Evolutionary conservation across 1,140 invertebrate species (phyloP).

Genomic region (Pogonomyrmex californicus): DNA sequence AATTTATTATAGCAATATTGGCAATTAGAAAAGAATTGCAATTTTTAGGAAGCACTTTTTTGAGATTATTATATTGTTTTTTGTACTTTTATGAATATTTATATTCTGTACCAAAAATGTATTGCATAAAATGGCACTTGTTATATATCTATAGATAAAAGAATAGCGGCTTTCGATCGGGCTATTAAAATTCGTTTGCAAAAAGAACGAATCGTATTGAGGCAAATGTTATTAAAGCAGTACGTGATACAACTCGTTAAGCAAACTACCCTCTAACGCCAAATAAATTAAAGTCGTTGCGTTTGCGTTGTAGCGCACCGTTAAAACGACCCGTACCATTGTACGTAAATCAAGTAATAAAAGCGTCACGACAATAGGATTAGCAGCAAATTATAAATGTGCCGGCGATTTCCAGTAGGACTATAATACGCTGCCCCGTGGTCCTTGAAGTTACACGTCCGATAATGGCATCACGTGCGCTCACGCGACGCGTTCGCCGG

Average conservation of each 20-base stretch:
- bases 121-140: not conserved
- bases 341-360: conserved; percentile 56
- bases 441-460: conserved; percentile 30
- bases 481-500: conserved; percentile 24
- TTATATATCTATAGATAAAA: not conserved
- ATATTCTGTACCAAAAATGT: not conserved
- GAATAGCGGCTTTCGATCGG: not conserved
- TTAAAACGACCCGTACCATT: conserved; percentile 34
- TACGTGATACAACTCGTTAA: conserved; percentile 55
- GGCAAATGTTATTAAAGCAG: conserved; percentile 41
- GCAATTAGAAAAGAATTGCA: not conserved
- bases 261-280: conserved; percentile 49
- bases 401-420: conserved; percentile 10
- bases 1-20: not conserved
- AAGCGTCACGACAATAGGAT: conserved; percentile 55
- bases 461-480: not conserved
- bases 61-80: not conserved
- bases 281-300: conserved; percentile 55
- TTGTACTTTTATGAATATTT: not conserved
- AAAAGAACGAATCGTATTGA: not conserved
- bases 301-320: conserved; percentile 45
- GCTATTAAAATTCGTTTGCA: conserved; percentile 9
- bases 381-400: conserved; percentile 57
- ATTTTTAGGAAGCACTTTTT: not conserved
- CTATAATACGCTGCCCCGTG: not conserved